Base-by-base conservation (phyloP, 2,113 vertebrate genomes). In the Takifugu bimaculatus region DNA sequence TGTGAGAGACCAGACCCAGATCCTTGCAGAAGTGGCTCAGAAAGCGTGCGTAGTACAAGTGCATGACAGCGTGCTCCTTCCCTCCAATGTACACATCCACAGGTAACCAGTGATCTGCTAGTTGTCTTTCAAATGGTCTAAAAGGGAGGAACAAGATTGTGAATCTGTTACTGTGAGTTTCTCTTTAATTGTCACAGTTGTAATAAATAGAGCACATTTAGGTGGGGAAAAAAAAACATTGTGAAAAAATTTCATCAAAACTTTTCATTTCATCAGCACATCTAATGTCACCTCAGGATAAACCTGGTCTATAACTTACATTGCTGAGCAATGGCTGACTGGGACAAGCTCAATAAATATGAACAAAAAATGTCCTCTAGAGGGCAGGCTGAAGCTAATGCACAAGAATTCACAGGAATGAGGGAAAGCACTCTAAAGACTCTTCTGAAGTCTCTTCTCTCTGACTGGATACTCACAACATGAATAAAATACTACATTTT, bases 11-110 rank as follows among this genome's bases (percentile, higher is more conserved):
- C 76, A 98, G 90, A 60, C 93, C 92, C 43, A 94, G 92, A 44
- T 93, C 87, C 29, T 87, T 88, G 87, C 95, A 98, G 87, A 99
- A 98, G 79, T 98, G 96, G 75, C 86, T 92, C 28, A 98, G 85
- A 87, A 99, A 98, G 28, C 97, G 92, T 0, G 96, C 94, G 0
- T 96, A 98, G 88, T 97, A 99, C 73, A 99, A 83, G 69, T 98
- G 97, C 96, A 99, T 96, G 73, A 98, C 95, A 0, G 95, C 96
- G 1, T 99, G 96, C 42, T 99, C 97, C 70, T 98, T 98, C 49
- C 96, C 96, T 11, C 97, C 95, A 0, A 98, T 88, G 83, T 99
- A 99, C 68, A 99, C 78, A 49, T 98, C 96, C 78, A 98, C 97
- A 1, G 97, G 96, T 90, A 99, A 91, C 96, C 97, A 99, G 82